phyloP scores from a whole-genome alignment of 1,140 invertebrate genomes.

The Zophobas morio region DNA sequence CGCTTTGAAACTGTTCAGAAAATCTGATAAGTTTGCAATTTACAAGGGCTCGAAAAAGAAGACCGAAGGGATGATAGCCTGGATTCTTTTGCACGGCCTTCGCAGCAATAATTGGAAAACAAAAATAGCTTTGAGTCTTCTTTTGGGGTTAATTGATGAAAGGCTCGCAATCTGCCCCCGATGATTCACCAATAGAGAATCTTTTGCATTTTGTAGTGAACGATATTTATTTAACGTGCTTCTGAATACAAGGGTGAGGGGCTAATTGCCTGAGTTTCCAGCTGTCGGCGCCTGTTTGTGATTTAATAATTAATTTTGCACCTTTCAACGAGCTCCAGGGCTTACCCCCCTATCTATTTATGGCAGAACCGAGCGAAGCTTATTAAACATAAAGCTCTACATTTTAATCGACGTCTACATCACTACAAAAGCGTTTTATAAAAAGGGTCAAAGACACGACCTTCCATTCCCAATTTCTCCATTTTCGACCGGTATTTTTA shows the following conservation, averaged over 20 bases:
- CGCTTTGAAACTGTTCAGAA: conserved; percentile 10
- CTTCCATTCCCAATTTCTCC: too few relatives aligned
- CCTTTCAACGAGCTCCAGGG: conserved; percentile 8
- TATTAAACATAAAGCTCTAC: conserved; percentile 3
- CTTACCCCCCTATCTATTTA: conserved; percentile 10
- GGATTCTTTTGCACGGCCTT: conserved; percentile 2
- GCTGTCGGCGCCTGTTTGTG: conserved; percentile 23
- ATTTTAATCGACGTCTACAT: conserved; percentile 14
- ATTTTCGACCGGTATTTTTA: too few relatives aligned
- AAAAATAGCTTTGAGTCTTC: conserved; percentile 18
- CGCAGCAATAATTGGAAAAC: conserved; percentile 33
- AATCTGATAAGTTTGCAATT: conserved; percentile 42
- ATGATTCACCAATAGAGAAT: neutral
- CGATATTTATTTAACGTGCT: conserved; percentile 22
- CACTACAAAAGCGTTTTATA: neutral
- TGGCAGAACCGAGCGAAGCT: neutral
- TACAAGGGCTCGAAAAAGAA: conserved; percentile 22
- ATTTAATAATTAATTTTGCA: conserved; percentile 35
- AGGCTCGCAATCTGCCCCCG: neutral
- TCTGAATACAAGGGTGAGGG: neutral
- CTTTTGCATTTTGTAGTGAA: conserved; percentile 25
- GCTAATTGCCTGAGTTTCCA: conserved; percentile 21
- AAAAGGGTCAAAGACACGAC: neutral
- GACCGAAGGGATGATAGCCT: neutral
- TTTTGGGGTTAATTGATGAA: conserved; percentile 17